phyloP scores from a whole-genome alignment of 2,113 vertebrate species.

The Sisor rabdophorus region DNA sequence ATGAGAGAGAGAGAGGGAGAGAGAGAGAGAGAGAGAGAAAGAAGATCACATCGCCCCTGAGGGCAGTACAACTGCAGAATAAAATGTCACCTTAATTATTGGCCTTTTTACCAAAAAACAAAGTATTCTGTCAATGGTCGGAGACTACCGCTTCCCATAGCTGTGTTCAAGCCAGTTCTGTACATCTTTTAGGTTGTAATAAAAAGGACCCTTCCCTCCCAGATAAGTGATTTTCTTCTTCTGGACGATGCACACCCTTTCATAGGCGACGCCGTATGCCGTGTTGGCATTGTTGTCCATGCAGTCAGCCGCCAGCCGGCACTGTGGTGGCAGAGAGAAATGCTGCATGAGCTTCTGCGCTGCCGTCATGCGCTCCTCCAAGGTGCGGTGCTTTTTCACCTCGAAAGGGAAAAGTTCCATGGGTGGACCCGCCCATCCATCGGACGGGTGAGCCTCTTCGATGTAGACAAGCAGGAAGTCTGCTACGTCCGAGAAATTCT shows the following conservation, averaged over 20 bases:
- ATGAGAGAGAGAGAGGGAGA: too few relatives aligned
- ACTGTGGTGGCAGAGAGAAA: conserved; percentile 87
- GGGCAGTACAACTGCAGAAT: conserved; percentile 35
- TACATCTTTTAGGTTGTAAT: conserved; percentile 88
- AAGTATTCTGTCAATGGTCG: conserved; percentile 34
- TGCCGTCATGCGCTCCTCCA: conserved; percentile 86
- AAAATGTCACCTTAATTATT: conserved; percentile 19
- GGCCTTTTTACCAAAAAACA: conserved; percentile 39
- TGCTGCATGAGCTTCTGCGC: conserved; percentile 81
- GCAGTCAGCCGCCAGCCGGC: conserved; percentile 88
- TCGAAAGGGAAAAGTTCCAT: conserved; percentile 79
- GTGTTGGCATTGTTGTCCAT: conserved; percentile 97
- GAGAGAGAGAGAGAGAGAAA: too few relatives aligned
- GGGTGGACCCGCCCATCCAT: conserved; percentile 88
- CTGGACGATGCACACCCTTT: conserved; percentile 92
- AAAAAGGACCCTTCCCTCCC: conserved; percentile 94
- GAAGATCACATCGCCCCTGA: conserved; percentile 11
- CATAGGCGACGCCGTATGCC: conserved; percentile 90
- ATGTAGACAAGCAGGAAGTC: conserved; percentile 97
- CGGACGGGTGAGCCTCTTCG: conserved; percentile 94
- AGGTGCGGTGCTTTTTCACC: conserved; percentile 84
- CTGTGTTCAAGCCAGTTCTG: conserved; percentile 86
- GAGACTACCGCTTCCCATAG: conserved; percentile 76
- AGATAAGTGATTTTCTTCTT: conserved; percentile 88
- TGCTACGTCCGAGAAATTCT: conserved; percentile 88